Conservation (phyloP, 1,140 invertebrate genomes). For the Drosophila watanabei region DNA sequence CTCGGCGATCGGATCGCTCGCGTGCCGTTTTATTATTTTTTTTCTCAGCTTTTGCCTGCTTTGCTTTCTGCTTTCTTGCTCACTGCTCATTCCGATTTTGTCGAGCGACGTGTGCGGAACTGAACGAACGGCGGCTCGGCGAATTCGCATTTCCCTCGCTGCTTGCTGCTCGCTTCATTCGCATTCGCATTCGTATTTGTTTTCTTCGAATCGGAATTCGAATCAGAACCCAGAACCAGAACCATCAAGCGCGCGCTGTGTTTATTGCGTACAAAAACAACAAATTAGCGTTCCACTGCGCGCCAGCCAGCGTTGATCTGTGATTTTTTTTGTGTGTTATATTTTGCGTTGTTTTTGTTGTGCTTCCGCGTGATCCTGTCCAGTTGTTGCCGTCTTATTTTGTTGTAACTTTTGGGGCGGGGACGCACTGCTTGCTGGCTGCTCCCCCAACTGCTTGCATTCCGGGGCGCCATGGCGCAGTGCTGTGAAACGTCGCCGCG, state of each 20-base stretch:
- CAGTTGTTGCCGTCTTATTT: not conserved
- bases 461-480: slow-evolving; percentile 57
- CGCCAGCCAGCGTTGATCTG: slow-evolving; percentile 6
- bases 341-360: slow-evolving; percentile 8
- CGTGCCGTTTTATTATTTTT: slow-evolving; percentile 52
- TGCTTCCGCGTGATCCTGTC: slow-evolving; percentile 21
- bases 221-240: slow-evolving; percentile 16
- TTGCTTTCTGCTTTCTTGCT: slow-evolving; percentile 52
- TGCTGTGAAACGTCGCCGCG: slow-evolving; percentile 51
- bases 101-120: slow-evolving; percentile 66
- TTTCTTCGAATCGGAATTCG: slow-evolving; percentile 25
- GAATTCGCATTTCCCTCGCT: slow-evolving; percentile 50
- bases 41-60: slow-evolving; percentile 22
- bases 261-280: slow-evolving; percentile 30
- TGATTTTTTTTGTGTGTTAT: slow-evolving; percentile 13
- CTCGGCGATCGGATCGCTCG: slow-evolving; percentile 65
- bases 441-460: slow-evolving; percentile 25
- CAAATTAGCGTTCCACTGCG: slow-evolving; percentile 27
- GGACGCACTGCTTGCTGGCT: slow-evolving; percentile 16
- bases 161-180: slow-evolving; percentile 27
- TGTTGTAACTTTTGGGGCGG: slow-evolving; percentile 3
- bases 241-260: slow-evolving; percentile 11
- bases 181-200: slow-evolving; percentile 24
- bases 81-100: slow-evolving; percentile 77
- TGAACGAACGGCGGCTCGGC: slow-evolving; percentile 52